phyloP scores from a whole-genome alignment of 2,888 invertebrate species.

The Scrobipalpa costella region DNA sequence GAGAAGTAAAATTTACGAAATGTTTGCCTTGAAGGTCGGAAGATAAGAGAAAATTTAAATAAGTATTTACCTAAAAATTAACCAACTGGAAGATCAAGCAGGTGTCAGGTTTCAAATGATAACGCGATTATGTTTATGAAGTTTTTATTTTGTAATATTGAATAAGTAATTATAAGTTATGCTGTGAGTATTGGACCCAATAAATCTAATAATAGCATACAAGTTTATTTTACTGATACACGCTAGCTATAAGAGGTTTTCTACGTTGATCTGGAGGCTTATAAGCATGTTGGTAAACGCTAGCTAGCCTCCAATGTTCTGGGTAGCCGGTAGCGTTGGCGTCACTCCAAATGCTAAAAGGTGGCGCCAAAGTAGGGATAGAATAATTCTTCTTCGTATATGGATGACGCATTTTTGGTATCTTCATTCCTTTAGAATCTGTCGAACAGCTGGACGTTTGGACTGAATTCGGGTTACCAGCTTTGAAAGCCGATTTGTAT shows the following conservation, averaged over 20 bases:
- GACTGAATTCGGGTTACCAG: constrained; percentile 84
- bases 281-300: constrained; percentile 93
- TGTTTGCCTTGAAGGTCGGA: not conserved
- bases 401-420: constrained; percentile 89
- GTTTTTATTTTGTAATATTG: constrained; percentile 43
- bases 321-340: constrained; percentile 90
- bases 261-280: constrained; percentile 86
- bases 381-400: constrained; percentile 88
- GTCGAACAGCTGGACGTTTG: constrained; percentile 62
- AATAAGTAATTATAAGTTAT: constrained; percentile 32
- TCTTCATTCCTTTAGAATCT: constrained; percentile 79
- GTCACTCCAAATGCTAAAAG: constrained; percentile 90
- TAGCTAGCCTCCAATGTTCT: constrained; percentile 92
- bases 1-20: not conserved
- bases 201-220: constrained; percentile 42
- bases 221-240: constrained; percentile 80
- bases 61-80: not conserved
- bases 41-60: not conserved
- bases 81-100: constrained; percentile 41
- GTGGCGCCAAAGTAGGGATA: constrained; percentile 90
- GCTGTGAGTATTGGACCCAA: constrained; percentile 52
- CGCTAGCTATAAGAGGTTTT: constrained; percentile 85
- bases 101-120: constrained; percentile 55
- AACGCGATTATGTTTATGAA: constrained; percentile 41
- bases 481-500: constrained; percentile 88